Conservation (phyloP, 2,888 invertebrate species). For the Drosophila pseudotakahashii region DNA sequence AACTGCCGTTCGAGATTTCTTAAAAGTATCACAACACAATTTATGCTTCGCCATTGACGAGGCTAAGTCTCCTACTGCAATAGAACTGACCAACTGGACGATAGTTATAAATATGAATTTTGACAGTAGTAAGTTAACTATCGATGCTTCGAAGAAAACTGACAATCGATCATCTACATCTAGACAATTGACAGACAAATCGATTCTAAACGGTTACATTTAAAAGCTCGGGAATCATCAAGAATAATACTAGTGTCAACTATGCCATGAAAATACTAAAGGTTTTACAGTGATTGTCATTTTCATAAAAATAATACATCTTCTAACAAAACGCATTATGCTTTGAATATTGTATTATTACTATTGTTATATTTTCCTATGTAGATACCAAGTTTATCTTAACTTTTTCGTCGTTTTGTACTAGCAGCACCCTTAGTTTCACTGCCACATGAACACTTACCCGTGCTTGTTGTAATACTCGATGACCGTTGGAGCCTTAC, state of each 20-base stretch:
- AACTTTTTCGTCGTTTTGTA: too few relatives aligned
- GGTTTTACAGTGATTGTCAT: background rate
- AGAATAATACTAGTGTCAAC: background rate
- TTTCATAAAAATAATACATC: too few relatives aligned
- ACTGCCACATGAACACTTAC: slow-evolving; percentile 25
- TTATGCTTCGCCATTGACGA: slow-evolving; percentile 1
- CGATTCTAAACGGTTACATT: slow-evolving; percentile 12
- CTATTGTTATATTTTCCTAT: too few relatives aligned
- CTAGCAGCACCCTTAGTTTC: too few relatives aligned
- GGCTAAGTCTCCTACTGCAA: background rate
- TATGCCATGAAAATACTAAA: background rate
- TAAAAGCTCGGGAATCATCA: background rate
- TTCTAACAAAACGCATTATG: too few relatives aligned
- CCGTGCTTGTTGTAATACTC: slow-evolving; percentile 70
- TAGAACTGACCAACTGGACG: slow-evolving; percentile 7
- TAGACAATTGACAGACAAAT: slow-evolving; percentile 3
- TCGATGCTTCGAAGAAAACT: slow-evolving; percentile 1
- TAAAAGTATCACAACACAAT: slow-evolving; percentile 2
- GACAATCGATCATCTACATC: slow-evolving; percentile 3
- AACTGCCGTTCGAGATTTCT: background rate
- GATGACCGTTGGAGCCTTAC: slow-evolving; percentile 73
- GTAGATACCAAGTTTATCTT: too few relatives aligned
- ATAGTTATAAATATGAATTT: slow-evolving; percentile 13
- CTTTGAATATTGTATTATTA: too few relatives aligned
- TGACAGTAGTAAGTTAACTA: slow-evolving; percentile 17